These are phyloP conservation scores for Homarus gammarus DNA, from an alignment of 2,888 invertebrate genomes.

Conservation along the genomic window DNA sequence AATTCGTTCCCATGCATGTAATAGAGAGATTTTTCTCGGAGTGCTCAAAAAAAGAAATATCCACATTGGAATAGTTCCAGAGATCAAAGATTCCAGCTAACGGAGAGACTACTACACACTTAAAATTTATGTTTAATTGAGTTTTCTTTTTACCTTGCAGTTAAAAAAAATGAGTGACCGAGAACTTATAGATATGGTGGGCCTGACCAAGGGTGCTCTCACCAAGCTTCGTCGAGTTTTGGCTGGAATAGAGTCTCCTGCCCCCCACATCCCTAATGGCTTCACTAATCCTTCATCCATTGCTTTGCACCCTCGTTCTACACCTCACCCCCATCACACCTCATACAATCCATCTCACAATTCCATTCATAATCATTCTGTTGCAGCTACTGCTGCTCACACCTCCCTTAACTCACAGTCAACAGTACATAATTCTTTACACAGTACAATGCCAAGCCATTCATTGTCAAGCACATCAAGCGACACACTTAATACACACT, in stretches of 20 bases:
- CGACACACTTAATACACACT: background rate
- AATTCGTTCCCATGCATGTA: no score
- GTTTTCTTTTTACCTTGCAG: constrained; percentile 79
- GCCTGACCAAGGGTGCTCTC: constrained; percentile 81
- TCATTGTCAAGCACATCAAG: constrained; percentile 14
- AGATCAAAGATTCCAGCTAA: no score
- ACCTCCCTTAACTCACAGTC: constrained; percentile 11
- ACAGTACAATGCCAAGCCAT: constrained; percentile 23
- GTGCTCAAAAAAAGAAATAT: no score
- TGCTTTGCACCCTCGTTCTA: constrained; percentile 23
- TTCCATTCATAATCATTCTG: constrained; percentile 29
- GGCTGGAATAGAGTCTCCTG: constrained; percentile 80
- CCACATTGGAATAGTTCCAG: no score
- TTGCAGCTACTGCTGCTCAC: background rate
- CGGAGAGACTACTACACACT: no score
- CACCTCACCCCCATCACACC: constrained; percentile 12
- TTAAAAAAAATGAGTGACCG: constrained; percentile 84
- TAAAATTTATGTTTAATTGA: no score
- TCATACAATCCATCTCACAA: constrained; percentile 35
- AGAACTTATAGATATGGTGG: constrained; percentile 83
- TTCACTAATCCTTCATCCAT: constrained; percentile 49
- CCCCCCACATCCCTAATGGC: constrained; percentile 55
- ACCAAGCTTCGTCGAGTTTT: constrained; percentile 83
- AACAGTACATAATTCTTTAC: constrained; percentile 6
- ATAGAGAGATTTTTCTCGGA: no score